A percentile compares a stretch with the other conserved stretches of the same genome.
Evolutionary conservation across 2,113 vertebrate species (phyloP).

Genomic region (Peromyscus leucopus): DNA sequence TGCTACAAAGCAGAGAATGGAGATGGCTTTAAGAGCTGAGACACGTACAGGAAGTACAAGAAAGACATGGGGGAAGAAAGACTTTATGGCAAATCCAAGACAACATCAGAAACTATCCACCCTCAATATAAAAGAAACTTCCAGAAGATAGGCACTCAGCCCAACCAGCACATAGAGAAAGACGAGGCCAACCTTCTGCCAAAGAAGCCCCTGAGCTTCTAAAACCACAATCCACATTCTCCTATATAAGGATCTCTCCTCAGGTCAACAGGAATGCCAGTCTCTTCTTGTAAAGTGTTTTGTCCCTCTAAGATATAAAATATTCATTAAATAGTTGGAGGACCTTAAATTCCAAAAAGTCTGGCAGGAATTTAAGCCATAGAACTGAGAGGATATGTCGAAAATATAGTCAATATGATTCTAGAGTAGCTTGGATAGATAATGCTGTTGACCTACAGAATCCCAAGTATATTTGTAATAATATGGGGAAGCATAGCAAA

Average conservation of each 20-base stretch:
- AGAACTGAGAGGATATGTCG: neutral
- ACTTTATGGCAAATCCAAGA: neutral
- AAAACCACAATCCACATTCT: neutral
- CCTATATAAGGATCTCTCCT: neutral
- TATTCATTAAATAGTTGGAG: constrained; percentile 25
- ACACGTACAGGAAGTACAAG: neutral
- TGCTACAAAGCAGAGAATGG: neutral
- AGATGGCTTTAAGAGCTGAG: neutral
- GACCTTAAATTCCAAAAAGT: constrained; percentile 37
- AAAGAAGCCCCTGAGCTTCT: neutral
- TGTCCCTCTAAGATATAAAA: neutral
- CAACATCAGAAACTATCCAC: neutral
- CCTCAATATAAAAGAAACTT: neutral
- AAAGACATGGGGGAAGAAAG: neutral
- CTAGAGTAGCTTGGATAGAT: neutral
- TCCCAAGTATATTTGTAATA: neutral
- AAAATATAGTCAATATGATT: neutral
- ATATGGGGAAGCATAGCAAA: neutral
- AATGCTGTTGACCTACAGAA: neutral
- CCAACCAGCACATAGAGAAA: neutral
- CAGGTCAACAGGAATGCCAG: neutral
- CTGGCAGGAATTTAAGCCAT: neutral
- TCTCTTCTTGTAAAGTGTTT: neutral
- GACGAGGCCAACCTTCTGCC: neutral
- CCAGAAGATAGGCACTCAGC: neutral